phyloP scores from a whole-genome alignment of 2,888 invertebrate genomes.

The Quadroppia sp. region DNA sequence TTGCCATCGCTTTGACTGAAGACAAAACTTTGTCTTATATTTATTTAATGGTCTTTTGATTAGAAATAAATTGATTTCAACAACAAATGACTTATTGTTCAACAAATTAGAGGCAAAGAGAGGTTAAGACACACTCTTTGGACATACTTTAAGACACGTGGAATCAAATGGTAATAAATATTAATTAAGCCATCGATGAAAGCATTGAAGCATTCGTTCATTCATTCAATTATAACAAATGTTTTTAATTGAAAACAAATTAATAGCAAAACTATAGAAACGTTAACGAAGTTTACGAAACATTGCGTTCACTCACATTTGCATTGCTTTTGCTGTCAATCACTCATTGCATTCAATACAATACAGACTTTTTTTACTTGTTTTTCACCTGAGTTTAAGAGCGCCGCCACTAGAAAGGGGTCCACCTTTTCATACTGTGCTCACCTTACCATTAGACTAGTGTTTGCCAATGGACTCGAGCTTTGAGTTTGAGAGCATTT shows the following conservation, averaged over 20 bases:
- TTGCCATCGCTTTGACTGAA: slow-evolving; percentile 47
- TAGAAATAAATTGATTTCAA: background rate
- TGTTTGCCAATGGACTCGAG: no score
- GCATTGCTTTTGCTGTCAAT: background rate
- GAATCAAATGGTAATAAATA: background rate
- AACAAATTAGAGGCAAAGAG: background rate
- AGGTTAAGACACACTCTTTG: background rate
- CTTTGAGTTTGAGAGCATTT: no score
- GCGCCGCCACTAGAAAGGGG: background rate
- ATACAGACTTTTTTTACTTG: background rate
- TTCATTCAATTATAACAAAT: slow-evolving; percentile 9
- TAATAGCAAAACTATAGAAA: slow-evolving; percentile 20
- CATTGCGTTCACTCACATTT: background rate
- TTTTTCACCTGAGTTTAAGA: slow-evolving; percentile 1
- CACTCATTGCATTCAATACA: background rate
- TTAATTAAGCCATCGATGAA: slow-evolving; percentile 33
- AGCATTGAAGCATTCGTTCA: slow-evolving; percentile 25
- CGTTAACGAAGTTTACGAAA: background rate
- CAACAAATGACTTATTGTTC: background rate
- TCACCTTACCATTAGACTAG: no score
- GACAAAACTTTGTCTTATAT: background rate
- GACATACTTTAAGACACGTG: slow-evolving; percentile 21
- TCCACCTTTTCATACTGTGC: no score
- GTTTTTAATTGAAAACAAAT: slow-evolving; percentile 1
- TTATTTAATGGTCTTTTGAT: background rate